Conservation (phyloP, 1,140 invertebrate species). For the Patella vulgata region DNA sequence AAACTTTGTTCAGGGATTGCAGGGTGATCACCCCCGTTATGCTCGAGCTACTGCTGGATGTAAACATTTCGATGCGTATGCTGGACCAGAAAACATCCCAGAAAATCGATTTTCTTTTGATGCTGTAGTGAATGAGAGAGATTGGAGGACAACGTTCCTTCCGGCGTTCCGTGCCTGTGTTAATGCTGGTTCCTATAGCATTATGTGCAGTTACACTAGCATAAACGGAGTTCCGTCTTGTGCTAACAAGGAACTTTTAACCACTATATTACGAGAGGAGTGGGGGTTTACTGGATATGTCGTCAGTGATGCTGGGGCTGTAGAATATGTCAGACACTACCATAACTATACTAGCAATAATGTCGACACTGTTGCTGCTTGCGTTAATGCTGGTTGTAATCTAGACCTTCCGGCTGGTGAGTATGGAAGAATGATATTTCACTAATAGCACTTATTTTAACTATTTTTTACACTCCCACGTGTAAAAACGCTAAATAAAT, state of each 20-base stretch:
- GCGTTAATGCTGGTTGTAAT: constrained; percentile 39
- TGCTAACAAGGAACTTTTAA: constrained; percentile 56
- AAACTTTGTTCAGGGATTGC: constrained; percentile 52
- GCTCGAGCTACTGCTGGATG: constrained; percentile 52
- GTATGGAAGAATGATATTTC: too few relatives aligned
- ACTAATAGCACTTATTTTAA: neutral
- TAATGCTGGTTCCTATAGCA: constrained; percentile 55
- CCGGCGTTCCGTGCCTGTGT: constrained; percentile 60
- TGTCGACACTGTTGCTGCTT: constrained; percentile 29
- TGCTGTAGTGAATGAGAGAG: constrained; percentile 54
- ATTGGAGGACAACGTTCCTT: constrained; percentile 57
- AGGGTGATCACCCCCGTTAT: constrained; percentile 53
- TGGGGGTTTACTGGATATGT: constrained; percentile 60
- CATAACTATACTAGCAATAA: constrained; percentile 36
- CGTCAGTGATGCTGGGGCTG: constrained; percentile 41
- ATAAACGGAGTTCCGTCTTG: constrained; percentile 61
- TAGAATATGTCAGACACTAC: constrained; percentile 25
- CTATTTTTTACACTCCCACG: constrained; percentile 4
- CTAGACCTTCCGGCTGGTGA: constrained; percentile 27
- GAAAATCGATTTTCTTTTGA: constrained; percentile 52
- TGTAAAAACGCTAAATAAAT: too few relatives aligned
- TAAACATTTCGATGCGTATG: constrained; percentile 62
- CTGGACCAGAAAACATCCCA: constrained; percentile 61
- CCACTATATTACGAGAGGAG: constrained; percentile 53
- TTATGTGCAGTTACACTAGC: constrained; percentile 64